Evolutionary conservation across 2,113 vertebrate genomes (phyloP).

Genomic region (Saiga tatarica): DNA sequence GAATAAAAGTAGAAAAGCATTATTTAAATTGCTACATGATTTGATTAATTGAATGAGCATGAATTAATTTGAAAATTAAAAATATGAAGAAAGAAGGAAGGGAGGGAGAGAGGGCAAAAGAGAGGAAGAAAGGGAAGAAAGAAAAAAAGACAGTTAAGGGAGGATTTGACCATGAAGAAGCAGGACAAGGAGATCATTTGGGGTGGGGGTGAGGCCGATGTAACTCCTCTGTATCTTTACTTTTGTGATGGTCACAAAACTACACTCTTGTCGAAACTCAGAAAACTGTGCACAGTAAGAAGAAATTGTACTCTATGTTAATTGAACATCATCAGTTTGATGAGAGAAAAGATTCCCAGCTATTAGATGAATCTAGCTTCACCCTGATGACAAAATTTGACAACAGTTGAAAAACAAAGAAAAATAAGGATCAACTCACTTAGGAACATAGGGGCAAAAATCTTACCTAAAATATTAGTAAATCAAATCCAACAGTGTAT

Average conservation of each 20-base stretch:
- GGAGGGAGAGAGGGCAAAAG: rapidly evolving
- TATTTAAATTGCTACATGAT: background rate
- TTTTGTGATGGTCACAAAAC: rapidly evolving
- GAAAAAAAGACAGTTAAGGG: background rate
- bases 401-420: background rate
- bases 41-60: background rate
- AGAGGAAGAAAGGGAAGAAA: background rate
- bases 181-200: too few relatives aligned
- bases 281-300: background rate
- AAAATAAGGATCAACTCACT: background rate
- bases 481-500: background rate
- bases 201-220: rapidly evolving
- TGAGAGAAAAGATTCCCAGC: too few relatives aligned
- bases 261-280: background rate
- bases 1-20: background rate
- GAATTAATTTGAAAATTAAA: background rate
- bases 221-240: background rate
- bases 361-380: background rate
- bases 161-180: background rate
- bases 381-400: background rate
- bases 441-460: background rate
- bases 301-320: background rate
- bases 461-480: background rate
- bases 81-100: background rate
- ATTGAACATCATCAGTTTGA: background rate